A percentile compares a stretch with the other conserved stretches of the same genome.
phyloP scores from a whole-genome alignment of 2,797 vertebrate genomes.

The Yasuhikotakia modesta region DNA sequence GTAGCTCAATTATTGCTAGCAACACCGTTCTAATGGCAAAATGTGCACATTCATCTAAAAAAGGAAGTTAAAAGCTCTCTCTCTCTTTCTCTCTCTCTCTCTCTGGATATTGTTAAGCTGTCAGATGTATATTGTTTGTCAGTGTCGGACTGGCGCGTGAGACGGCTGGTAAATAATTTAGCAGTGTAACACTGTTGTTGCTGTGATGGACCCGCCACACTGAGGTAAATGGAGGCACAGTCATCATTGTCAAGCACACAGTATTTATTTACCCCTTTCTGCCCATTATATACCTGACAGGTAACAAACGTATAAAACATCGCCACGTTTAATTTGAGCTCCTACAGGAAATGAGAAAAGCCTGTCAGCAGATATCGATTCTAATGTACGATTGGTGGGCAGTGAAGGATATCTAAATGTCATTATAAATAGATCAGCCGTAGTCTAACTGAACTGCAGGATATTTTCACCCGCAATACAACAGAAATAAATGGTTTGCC shows the following conservation, averaged over 20 bases:
- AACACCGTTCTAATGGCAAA: too few relatives aligned
- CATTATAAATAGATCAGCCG: slow-evolving; percentile 37
- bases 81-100: too few relatives aligned
- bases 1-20: too few relatives aligned
- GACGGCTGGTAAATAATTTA: slow-evolving; percentile 23
- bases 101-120: too few relatives aligned
- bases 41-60: too few relatives aligned
- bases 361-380: slow-evolving; percentile 18
- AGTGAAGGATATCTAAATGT: slow-evolving; percentile 28
- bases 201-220: slow-evolving; percentile 29
- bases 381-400: background rate
- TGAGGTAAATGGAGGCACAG: slow-evolving; percentile 15
- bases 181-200: background rate
- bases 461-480: slow-evolving; percentile 16
- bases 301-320: slow-evolving; percentile 18
- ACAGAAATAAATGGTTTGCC: background rate
- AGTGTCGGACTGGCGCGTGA: too few relatives aligned
- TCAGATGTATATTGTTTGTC: background rate
- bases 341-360: too few relatives aligned
- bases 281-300: background rate
- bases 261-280: slow-evolving; percentile 19
- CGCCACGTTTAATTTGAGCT: background rate
- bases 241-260: slow-evolving; percentile 29
- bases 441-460: slow-evolving; percentile 3
- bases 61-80: too few relatives aligned